phyloP scores from a whole-genome alignment of 2,888 invertebrate species.

The Agonum fuliginosum region DNA sequence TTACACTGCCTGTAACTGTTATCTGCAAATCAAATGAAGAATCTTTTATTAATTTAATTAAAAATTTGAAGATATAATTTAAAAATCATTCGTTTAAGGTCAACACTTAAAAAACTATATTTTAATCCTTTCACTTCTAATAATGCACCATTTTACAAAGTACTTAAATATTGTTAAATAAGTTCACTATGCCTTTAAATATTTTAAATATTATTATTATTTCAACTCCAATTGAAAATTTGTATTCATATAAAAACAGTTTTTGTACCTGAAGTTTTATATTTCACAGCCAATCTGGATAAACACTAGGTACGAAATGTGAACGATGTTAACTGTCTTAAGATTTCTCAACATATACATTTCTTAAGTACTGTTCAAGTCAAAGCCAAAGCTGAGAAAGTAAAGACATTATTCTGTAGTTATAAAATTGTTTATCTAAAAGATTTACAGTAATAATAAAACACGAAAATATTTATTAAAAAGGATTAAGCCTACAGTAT shows the following conservation, averaged over 20 bases:
- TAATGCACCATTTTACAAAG: neutral
- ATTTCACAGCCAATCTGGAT: slow-evolving; percentile 44
- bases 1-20: too few relatives aligned
- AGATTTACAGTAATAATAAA: neutral
- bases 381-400: neutral
- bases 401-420: neutral
- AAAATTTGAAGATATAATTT: slow-evolving; percentile 3
- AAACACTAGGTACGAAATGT: slow-evolving; percentile 1
- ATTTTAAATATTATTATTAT: neutral
- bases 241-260: slow-evolving; percentile 16
- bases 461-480: too few relatives aligned
- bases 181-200: neutral
- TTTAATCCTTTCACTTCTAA: slow-evolving; percentile 44
- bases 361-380: neutral
- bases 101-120: slow-evolving; percentile 25
- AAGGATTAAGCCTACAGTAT: too few relatives aligned
- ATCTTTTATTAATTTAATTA: neutral
- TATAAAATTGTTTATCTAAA: slow-evolving; percentile 4
- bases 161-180: slow-evolving; percentile 4
- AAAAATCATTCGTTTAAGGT: slow-evolving; percentile 30
- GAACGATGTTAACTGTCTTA: slow-evolving; percentile 30
- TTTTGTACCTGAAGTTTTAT: slow-evolving; percentile 49
- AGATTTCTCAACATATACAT: too few relatives aligned
- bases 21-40: too few relatives aligned
- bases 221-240: slow-evolving; percentile 8